Evolutionary conservation across 2,797 vertebrate genomes (phyloP).

Genomic region (Orientallactaga sibirica): DNA sequence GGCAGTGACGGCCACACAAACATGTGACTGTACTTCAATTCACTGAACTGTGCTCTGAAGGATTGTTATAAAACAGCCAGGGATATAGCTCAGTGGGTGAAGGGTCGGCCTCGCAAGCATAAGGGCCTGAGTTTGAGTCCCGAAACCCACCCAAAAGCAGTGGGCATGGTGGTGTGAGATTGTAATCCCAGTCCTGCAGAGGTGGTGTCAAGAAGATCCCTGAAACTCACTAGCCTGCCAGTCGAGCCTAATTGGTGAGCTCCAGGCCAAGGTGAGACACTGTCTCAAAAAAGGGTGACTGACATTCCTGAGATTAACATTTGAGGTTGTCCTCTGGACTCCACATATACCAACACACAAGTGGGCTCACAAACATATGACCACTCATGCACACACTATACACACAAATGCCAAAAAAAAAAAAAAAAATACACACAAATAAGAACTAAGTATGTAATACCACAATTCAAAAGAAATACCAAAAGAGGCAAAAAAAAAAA

Average conservation of each 20-base stretch:
- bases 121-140: too few relatives aligned
- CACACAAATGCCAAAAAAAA: background rate
- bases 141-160: too few relatives aligned
- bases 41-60: background rate
- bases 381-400: background rate
- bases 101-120: too few relatives aligned
- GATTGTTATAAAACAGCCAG: background rate
- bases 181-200: background rate
- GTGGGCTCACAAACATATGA: background rate
- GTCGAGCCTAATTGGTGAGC: background rate
- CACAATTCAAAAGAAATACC: too few relatives aligned
- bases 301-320: background rate
- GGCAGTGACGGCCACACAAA: background rate
- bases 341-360: background rate
- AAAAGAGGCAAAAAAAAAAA: background rate
- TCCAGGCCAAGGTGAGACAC: background rate
- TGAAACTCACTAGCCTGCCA: too few relatives aligned
- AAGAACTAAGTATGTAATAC: too few relatives aligned
- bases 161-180: too few relatives aligned
- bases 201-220: too few relatives aligned
- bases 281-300: background rate
- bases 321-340: background rate
- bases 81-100: background rate
- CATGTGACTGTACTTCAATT: background rate
- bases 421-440: too few relatives aligned